Evolutionary conservation across 2,888 invertebrate species (phyloP).

Genomic region (Drosophila quinaria): DNA sequence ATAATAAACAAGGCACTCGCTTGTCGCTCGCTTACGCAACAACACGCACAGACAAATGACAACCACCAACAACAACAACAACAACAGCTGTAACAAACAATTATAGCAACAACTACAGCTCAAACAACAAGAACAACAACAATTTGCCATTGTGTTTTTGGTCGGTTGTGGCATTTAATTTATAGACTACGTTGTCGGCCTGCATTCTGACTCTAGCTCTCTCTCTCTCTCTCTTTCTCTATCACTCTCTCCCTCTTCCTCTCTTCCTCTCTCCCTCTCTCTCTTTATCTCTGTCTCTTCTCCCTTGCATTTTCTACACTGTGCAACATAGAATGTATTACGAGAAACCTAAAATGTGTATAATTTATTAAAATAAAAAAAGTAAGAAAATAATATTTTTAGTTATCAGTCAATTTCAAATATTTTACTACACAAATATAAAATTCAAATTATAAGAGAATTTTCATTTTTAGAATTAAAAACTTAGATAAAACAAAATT

Average conservation of each 20-base stretch:
- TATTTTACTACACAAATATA: too few species aligned
- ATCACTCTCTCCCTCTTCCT: neutral
- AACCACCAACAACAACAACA: conserved; percentile 36
- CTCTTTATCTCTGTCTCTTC: neutral
- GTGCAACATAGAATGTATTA: conserved; percentile 1
- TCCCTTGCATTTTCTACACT: conserved; percentile 28
- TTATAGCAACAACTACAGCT: conserved; percentile 4
- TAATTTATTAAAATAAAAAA: too few species aligned
- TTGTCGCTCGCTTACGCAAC: conserved; percentile 64
- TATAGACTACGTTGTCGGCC: conserved; percentile 55
- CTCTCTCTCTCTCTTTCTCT: neutral
- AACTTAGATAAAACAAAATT: too few species aligned
- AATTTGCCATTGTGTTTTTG: conserved; percentile 65
- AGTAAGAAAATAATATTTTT: too few species aligned
- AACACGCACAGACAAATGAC: conserved; percentile 68
- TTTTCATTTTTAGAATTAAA: too few species aligned
- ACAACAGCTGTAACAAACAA: conserved; percentile 28
- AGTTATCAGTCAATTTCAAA: too few species aligned
- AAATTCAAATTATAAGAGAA: too few species aligned
- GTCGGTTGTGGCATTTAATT: conserved; percentile 58
- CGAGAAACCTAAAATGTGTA: neutral
- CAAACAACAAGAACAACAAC: conserved; percentile 34
- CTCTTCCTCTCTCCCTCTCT: neutral
- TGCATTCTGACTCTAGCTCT: conserved; percentile 29
- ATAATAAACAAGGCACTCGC: conserved; percentile 65